Evolutionary conservation across 2,113 vertebrate species (phyloP).

Genomic region (Mugil cephalus): DNA sequence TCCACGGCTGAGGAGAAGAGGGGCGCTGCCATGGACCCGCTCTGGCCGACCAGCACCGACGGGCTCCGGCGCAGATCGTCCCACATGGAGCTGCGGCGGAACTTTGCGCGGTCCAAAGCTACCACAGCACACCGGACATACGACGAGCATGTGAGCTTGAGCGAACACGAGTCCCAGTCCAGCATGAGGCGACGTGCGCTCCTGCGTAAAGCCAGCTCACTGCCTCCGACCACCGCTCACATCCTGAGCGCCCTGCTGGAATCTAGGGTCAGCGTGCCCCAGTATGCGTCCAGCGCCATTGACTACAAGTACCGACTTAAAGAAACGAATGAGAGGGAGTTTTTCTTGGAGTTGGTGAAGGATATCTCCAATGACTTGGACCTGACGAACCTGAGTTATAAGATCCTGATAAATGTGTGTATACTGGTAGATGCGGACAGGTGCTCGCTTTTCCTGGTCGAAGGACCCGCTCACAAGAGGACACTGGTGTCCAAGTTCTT

Average conservation of each 20-base stretch:
- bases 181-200: slow-evolving; percentile 84
- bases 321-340: slow-evolving; percentile 85
- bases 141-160: slow-evolving; percentile 82
- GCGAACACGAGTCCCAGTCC: slow-evolving; percentile 80
- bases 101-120: slow-evolving; percentile 85
- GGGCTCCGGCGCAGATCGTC: slow-evolving; percentile 81
- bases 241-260: slow-evolving; percentile 86
- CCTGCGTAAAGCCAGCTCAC: slow-evolving; percentile 86
- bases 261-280: slow-evolving; percentile 84
- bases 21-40: slow-evolving; percentile 64
- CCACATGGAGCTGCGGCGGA: slow-evolving; percentile 85
- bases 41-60: slow-evolving; percentile 76
- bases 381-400: slow-evolving; percentile 84
- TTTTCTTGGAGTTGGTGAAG: slow-evolving; percentile 86
- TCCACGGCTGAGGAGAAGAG: slow-evolving; percentile 72
- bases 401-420: slow-evolving; percentile 86
- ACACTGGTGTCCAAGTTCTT: slow-evolving; percentile 86
- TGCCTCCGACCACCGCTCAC: slow-evolving; percentile 85
- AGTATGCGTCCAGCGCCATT: slow-evolving; percentile 84
- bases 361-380: slow-evolving; percentile 87
- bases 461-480: slow-evolving; percentile 84
- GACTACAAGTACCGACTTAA: slow-evolving; percentile 85
- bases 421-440: slow-evolving; percentile 86
- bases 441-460: slow-evolving; percentile 85
- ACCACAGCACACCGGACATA: slow-evolving; percentile 82